A percentile compares a stretch with the other conserved stretches of the same genome.
Conservation (phyloP, 2,113 vertebrate genomes). For the Crotophaga sulcirostris region DNA sequence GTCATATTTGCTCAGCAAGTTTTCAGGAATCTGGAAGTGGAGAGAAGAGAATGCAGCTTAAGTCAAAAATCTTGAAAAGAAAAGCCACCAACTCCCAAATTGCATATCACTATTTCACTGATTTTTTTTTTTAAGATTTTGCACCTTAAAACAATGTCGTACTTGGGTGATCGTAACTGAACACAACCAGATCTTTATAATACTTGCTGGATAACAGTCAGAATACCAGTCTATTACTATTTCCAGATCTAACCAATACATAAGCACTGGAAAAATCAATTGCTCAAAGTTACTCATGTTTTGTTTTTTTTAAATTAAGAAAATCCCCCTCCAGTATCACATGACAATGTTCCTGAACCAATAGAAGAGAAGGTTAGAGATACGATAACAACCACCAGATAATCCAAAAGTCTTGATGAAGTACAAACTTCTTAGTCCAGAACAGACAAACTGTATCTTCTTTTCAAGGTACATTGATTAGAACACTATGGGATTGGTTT, state of each 20-base stretch:
- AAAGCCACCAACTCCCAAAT: background rate
- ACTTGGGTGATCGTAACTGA: background rate
- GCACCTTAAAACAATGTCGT: background rate
- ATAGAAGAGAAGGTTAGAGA: background rate
- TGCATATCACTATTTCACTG: background rate
- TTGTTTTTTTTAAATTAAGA: background rate
- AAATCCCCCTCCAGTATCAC: background rate
- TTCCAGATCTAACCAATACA: background rate
- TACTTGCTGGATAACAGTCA: background rate
- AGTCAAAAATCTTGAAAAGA: background rate
- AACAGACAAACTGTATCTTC: background rate
- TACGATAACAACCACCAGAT: background rate
- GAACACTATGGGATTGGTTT: background rate
- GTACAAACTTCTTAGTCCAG: background rate
- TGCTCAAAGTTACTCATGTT: background rate
- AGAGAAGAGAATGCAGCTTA: conserved; percentile 3
- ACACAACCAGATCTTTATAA: background rate
- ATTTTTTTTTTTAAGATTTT: background rate
- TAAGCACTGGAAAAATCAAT: background rate
- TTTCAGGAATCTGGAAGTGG: conserved; percentile 81
- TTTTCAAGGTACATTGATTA: background rate
- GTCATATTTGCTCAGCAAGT: conserved; percentile 78
- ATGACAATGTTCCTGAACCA: background rate
- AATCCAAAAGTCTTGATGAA: background rate
- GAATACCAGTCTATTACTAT: background rate